A percentile compares a stretch with the other conserved stretches of the same genome.
Evolutionary conservation across 2,888 invertebrate species (phyloP).

Genomic region (Notocelia uddmanniana): DNA sequence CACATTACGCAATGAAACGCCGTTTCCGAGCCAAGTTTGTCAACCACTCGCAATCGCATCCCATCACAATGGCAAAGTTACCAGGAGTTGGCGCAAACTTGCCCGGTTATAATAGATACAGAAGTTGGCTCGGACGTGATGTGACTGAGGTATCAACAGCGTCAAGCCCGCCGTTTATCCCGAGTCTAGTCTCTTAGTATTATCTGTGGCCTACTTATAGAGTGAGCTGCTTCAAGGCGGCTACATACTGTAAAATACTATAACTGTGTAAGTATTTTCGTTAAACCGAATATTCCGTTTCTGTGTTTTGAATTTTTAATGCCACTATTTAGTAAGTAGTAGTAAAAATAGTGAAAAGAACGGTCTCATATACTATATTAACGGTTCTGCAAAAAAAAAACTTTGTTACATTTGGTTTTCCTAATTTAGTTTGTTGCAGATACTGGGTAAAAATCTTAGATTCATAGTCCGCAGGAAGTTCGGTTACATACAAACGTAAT

Average conservation of each 20-base stretch:
- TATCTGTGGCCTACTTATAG: constrained; percentile 15
- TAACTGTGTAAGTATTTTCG: neutral
- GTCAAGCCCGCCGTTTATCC: constrained; percentile 35
- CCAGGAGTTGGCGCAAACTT: constrained; percentile 34
- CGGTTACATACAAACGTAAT: too few relatives aligned
- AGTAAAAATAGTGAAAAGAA: too few relatives aligned
- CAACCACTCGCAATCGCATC: constrained; percentile 44
- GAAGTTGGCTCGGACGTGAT: constrained; percentile 34
- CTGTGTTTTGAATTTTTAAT: neutral
- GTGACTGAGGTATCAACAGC: constrained; percentile 35
- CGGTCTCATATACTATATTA: too few relatives aligned
- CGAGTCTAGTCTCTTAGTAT: constrained; percentile 12
- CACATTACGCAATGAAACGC: constrained; percentile 39
- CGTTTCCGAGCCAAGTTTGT: constrained; percentile 39
- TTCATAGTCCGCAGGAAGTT: too few relatives aligned
- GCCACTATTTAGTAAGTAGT: too few relatives aligned
- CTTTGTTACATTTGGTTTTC: too few relatives aligned
- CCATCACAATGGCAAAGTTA: constrained; percentile 41
- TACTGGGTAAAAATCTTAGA: too few relatives aligned
- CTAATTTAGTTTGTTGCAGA: too few relatives aligned
- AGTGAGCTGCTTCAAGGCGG: constrained; percentile 12
- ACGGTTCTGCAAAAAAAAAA: too few relatives aligned
- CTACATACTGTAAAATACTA: neutral
- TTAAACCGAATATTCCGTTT: neutral
- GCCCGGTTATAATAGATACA: constrained; percentile 42